Conservation (phyloP, 2,113 vertebrate genomes). For the Lates calcarifer region DNA sequence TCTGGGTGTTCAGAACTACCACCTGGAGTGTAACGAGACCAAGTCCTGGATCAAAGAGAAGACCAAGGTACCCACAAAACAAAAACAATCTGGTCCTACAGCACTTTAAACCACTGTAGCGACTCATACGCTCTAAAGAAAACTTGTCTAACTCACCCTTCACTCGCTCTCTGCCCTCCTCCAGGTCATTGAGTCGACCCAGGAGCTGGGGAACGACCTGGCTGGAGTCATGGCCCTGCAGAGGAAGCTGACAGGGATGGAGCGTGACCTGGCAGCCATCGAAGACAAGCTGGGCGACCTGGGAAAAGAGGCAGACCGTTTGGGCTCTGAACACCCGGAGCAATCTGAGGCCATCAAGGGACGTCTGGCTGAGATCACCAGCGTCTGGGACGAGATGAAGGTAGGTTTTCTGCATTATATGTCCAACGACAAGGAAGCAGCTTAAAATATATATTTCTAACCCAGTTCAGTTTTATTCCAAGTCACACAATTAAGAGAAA, state of each 20-base stretch:
- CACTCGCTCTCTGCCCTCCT: neutral
- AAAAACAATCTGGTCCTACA: neutral
- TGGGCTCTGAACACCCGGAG: conserved; percentile 93
- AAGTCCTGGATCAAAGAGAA: conserved; percentile 99
- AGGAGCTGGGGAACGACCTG: conserved; percentile 97
- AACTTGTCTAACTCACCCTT: neutral
- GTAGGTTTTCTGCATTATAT: no score
- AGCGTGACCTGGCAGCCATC: conserved; percentile 96
- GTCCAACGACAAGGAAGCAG: no score
- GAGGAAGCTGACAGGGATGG: conserved; percentile 98
- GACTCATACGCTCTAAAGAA: neutral
- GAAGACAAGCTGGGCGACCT: conserved; percentile 96
- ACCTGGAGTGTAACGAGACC: conserved; percentile 98
- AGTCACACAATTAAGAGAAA: no score
- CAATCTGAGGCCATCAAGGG: conserved; percentile 94
- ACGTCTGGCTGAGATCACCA: conserved; percentile 91
- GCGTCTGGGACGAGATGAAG: conserved; percentile 98
- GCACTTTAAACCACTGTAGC: neutral
- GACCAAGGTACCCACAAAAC: conserved; percentile 86
- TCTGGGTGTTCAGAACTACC: conserved; percentile 98
- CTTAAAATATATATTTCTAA: no score
- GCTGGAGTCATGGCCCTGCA: conserved; percentile 98
- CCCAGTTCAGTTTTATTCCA: no score
- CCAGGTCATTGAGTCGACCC: conserved; percentile 96
- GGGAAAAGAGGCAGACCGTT: conserved; percentile 93